Percentiles rank a stretch among this genome's conserved stretches.
Conservation (phyloP, 2,113 vertebrate genomes). For the Centropus bengalensis region DNA sequence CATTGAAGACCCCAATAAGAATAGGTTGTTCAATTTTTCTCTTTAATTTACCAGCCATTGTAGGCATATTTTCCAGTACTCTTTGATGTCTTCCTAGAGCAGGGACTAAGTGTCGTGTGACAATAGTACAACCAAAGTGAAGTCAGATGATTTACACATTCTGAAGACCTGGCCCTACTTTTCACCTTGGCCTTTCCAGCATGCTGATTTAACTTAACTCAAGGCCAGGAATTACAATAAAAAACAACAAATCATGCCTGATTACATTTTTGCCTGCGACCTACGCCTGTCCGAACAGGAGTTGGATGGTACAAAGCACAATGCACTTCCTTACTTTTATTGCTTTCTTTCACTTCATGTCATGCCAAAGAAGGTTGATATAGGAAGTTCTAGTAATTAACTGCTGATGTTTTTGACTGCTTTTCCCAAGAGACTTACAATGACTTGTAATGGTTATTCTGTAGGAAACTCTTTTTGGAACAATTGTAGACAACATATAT, state of each 20-base stretch:
- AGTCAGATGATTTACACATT: constrained; percentile 15
- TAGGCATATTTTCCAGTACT: rapidly evolving
- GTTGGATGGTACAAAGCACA: constrained; percentile 74
- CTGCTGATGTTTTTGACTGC: constrained; percentile 70
- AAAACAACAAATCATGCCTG: constrained; percentile 57
- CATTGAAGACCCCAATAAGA: not conserved
- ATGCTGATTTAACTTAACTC: constrained; percentile 42
- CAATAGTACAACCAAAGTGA: not conserved
- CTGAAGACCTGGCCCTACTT: not conserved
- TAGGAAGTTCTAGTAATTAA: constrained; percentile 71
- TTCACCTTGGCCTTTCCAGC: constrained; percentile 66
- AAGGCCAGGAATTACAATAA: constrained; percentile 59
- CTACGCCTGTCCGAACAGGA: constrained; percentile 61
- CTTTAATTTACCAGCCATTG: not conserved
- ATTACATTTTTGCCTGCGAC: constrained; percentile 64
- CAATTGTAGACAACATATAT: constrained; percentile 23
- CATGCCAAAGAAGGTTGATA: constrained; percentile 70
- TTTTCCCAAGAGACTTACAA: constrained; percentile 42
- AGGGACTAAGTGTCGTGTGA: not conserved
- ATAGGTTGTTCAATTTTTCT: not conserved
- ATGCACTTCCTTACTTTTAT: constrained; percentile 75
- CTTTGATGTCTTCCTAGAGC: not conserved
- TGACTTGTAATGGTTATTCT: constrained; percentile 65
- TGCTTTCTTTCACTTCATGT: constrained; percentile 72
- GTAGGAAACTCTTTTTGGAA: constrained; percentile 57